Evolutionary conservation across 2,113 vertebrate species (phyloP).

Genomic region (Agapornis roseicollis): DNA sequence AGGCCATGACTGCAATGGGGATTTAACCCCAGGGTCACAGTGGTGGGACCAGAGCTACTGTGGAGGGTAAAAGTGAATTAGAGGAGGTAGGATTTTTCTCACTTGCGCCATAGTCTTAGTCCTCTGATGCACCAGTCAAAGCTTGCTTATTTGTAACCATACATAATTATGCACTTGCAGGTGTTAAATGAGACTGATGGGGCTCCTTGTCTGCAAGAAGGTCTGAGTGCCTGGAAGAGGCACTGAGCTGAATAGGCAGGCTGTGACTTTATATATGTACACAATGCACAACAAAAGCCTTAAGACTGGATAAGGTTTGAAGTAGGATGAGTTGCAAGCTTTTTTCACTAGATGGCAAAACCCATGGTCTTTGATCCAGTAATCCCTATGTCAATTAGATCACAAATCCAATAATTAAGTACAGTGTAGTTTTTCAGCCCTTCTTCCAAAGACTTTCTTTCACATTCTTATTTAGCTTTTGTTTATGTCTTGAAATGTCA

Average conservation of each 20-base stretch:
- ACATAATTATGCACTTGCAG: neutral
- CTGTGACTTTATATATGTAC: neutral
- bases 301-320: neutral
- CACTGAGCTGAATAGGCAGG: neutral
- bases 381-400: neutral
- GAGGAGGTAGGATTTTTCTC: neutral
- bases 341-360: neutral
- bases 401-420: neutral
- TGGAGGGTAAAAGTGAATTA: neutral
- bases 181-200: neutral
- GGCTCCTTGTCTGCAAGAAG: neutral
- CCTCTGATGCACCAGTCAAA: neutral
- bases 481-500: neutral
- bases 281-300: neutral
- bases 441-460: neutral
- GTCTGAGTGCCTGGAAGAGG: neutral
- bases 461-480: neutral
- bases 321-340: neutral
- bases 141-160: neutral
- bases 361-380: neutral
- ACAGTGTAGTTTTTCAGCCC: neutral
- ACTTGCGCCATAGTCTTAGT: neutral
- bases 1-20: neutral
- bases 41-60: neutral
- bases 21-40: neutral